Evolutionary conservation across 2,797 vertebrate species (phyloP), one percentile per base, ranked within the genome.

Genomic region (Microchirus variegatus): DNA sequence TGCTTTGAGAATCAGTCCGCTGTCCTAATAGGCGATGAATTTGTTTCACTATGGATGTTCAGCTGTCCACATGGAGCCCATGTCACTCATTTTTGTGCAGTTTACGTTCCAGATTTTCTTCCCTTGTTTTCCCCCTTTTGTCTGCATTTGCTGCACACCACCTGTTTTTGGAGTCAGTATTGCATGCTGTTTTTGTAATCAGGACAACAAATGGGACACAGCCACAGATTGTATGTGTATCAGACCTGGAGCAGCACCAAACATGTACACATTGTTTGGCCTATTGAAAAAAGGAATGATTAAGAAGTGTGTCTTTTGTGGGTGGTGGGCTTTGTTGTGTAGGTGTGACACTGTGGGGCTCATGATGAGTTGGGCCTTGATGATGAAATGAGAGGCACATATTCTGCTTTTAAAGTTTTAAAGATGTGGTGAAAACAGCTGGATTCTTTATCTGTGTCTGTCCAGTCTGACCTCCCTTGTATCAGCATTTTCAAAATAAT

Each of bases 151-250:
- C 61, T 75, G 73, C 58, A 56, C 70, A 54, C 73, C 86, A 89
- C 87, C 87, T 92, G 88, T 84, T 91, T 89, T 85, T 82, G 56
- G 72, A 78, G 59, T 87, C 78, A 58, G 68, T 60, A 15, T 37
- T 37, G 51, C 19, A 13, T 40, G 75, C 81, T 90, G 76, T 56
- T 88, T 89, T 90, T 87, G 73, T 77, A 87, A 89, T 90, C 80
- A 87, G 65, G 63, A 73, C 53, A 72, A 79, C 59, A 73, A 80
- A 72, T 75, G 65, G 67, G 71, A 41, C 63, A 78, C 54, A 84
- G 61, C 53, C 47, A 19, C 61, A 67, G 53, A 67, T 46, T 62
- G 14, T 41, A 46, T 78, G 58, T 51, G 26, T 46, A 53, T 77
- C 64, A 80, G 62, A 73, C 43, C 57, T 42, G 41, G 41, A 26